phyloP scores from a whole-genome alignment of 2,113 vertebrate species.

The Menidia beryllina region DNA sequence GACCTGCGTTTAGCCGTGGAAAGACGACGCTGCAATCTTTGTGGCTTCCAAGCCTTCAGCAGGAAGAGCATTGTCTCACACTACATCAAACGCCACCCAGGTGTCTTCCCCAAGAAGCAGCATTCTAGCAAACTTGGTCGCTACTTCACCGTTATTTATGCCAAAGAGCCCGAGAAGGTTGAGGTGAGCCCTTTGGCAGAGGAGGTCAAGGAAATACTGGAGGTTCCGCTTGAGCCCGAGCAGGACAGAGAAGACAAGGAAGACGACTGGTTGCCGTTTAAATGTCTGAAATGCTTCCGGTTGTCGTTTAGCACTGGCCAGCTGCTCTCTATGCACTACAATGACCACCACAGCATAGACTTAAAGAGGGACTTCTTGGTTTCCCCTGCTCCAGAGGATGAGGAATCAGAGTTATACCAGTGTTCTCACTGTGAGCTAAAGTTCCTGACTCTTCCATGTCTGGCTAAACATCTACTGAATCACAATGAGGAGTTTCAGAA shows the following conservation, averaged over 20 bases:
- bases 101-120: slow-evolving; percentile 98
- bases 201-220: slow-evolving; percentile 74
- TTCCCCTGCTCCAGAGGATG: slow-evolving; percentile 81
- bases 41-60: slow-evolving; percentile 95
- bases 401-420: slow-evolving; percentile 85
- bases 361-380: slow-evolving; percentile 94
- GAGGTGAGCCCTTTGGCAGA: slow-evolving; percentile 55
- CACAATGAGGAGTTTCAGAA: slow-evolving; percentile 98
- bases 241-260: slow-evolving; percentile 87
- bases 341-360: slow-evolving; percentile 92
- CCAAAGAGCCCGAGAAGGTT: slow-evolving; percentile 87
- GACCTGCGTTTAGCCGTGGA: slow-evolving; percentile 94
- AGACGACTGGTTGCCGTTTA: slow-evolving; percentile 91
- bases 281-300: slow-evolving; percentile 94
- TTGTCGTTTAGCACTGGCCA: slow-evolving; percentile 91
- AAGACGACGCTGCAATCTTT: slow-evolving; percentile 92
- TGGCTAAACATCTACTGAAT: slow-evolving; percentile 90
- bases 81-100: slow-evolving; percentile 98
- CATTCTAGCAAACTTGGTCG: slow-evolving; percentile 93
- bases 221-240: slow-evolving; percentile 85
- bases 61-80: slow-evolving; percentile 98
- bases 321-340: slow-evolving; percentile 96
- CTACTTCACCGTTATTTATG: slow-evolving; percentile 95
- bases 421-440: slow-evolving; percentile 95
- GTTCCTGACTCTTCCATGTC: slow-evolving; percentile 86